Evolutionary conservation across 2,113 vertebrate genomes (phyloP).

Genomic region (Nycticryphes semicollaris): DNA sequence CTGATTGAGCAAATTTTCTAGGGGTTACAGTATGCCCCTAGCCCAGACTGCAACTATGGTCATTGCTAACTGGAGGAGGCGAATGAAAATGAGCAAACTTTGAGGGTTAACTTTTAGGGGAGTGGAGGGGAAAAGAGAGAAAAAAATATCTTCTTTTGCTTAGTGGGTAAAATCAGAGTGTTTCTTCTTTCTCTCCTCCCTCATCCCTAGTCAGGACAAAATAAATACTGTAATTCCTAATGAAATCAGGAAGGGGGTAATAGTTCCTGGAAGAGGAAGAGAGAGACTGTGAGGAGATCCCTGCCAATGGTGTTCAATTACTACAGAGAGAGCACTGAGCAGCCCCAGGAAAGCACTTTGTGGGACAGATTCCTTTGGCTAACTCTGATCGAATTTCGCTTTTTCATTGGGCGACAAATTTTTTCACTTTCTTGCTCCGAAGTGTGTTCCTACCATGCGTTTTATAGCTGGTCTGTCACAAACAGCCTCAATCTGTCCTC

Average conservation of each 20-base stretch:
- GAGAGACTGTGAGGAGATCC: conserved; percentile 37
- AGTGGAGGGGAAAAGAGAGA: neutral
- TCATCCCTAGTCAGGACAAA: conserved; percentile 30
- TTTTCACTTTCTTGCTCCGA: conserved; percentile 47
- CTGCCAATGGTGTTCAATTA: conserved; percentile 61
- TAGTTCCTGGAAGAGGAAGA: conserved; percentile 70
- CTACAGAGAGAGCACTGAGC: conserved; percentile 37
- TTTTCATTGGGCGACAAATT: conserved; percentile 30
- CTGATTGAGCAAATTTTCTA: neutral
- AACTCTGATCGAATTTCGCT: conserved; percentile 31
- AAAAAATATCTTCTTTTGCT: conserved; percentile 5
- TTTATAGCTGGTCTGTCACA: neutral
- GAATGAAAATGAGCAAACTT: neutral
- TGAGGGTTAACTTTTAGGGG: neutral
- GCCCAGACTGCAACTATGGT: neutral
- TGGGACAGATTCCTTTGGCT: conserved; percentile 52
- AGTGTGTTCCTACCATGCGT: neutral
- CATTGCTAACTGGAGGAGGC: neutral
- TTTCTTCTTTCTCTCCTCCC: conserved; percentile 27
- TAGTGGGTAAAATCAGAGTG: conserved; percentile 15
- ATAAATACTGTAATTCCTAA: conserved; percentile 62
- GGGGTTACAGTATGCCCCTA: neutral
- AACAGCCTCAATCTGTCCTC: neutral
- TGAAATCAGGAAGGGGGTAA: conserved; percentile 70
- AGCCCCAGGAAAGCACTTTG: conserved; percentile 58